These are phyloP conservation scores for Eurois occulta DNA, from an alignment of 2,888 invertebrate species.

Conservation along the genomic window DNA sequence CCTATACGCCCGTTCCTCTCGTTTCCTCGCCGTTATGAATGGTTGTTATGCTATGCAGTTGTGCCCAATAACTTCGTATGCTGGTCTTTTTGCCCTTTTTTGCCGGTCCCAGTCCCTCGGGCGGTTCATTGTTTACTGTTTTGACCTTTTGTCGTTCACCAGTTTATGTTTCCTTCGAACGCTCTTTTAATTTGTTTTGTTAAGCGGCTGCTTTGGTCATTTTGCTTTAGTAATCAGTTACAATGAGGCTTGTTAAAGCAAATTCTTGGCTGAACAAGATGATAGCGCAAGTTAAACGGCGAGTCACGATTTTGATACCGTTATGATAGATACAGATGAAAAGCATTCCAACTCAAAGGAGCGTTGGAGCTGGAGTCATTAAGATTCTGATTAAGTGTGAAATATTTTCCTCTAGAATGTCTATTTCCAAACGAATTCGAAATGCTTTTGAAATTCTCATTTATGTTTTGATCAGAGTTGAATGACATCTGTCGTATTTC, in stretches of 20 bases:
- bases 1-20: conserved; percentile 77
- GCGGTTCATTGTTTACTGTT: conserved; percentile 73
- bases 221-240: conserved; percentile 47
- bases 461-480: conserved; percentile 11
- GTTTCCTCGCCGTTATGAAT: conserved; percentile 86
- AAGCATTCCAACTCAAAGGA: conserved; percentile 62
- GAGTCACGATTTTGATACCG: conserved; percentile 76
- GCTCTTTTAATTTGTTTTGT: conserved; percentile 48
- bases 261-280: conserved; percentile 63
- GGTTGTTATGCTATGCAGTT: conserved; percentile 81
- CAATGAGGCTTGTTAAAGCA: conserved; percentile 55
- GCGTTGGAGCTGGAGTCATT: conserved; percentile 34
- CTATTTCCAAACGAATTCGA: conserved; percentile 28
- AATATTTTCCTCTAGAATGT: conserved; percentile 39
- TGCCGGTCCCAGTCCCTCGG: conserved; percentile 66
- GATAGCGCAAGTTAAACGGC: conserved; percentile 70
- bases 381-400: conserved; percentile 38
- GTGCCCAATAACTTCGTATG: conserved; percentile 76
- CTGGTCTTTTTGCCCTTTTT: conserved; percentile 75
- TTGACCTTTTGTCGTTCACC: conserved; percentile 65
- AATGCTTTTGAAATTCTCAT: conserved; percentile 37
- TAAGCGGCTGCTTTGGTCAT: conserved; percentile 21
- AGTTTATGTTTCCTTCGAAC: conserved; percentile 50
- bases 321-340: conserved; percentile 70
- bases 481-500: conserved; percentile 16